Conservation (phyloP, 2,888 invertebrate species). For the Caprella mutica region DNA sequence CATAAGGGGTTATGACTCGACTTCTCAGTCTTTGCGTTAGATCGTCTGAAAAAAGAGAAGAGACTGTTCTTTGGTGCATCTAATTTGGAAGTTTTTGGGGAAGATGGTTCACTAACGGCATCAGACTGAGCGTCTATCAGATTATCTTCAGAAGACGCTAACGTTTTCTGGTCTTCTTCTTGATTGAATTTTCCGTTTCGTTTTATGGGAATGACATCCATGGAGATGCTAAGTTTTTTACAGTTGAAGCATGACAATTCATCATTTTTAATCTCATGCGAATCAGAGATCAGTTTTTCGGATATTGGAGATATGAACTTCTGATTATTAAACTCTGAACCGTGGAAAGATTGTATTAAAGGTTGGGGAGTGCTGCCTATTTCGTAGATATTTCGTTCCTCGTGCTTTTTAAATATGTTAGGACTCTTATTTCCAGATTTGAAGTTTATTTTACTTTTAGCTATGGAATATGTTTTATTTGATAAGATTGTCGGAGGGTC, state of each 20-base stretch:
- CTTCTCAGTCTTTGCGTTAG: not conserved
- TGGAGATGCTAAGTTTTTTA: constrained; percentile 28
- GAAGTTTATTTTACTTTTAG: constrained; percentile 7
- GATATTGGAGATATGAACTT: constrained; percentile 26
- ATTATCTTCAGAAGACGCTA: constrained; percentile 5
- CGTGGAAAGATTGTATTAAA: not conserved
- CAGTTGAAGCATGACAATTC: constrained; percentile 13
- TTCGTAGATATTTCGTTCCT: not conserved
- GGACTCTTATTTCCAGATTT: not conserved
- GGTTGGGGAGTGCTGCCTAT: not conserved
- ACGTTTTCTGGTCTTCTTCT: not conserved
- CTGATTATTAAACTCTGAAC: constrained; percentile 7
- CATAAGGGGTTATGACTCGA: constrained; percentile 2
- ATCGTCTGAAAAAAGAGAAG: not conserved
- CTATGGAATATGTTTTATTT: constrained; percentile 1
- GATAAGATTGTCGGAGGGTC: not conserved
- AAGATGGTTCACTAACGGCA: not conserved
- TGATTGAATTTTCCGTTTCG: not conserved
- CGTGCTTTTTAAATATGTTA: not conserved
- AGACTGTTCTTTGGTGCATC: not conserved
- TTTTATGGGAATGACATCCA: constrained; percentile 22
- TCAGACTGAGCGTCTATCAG: constrained; percentile 3
- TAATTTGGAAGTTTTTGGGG: not conserved
- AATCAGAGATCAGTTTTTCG: constrained; percentile 15
- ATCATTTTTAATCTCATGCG: not conserved